These are phyloP conservation scores for Zaprionus taronus DNA, from an alignment of 1,140 invertebrate genomes.

Conservation along the genomic window DNA sequence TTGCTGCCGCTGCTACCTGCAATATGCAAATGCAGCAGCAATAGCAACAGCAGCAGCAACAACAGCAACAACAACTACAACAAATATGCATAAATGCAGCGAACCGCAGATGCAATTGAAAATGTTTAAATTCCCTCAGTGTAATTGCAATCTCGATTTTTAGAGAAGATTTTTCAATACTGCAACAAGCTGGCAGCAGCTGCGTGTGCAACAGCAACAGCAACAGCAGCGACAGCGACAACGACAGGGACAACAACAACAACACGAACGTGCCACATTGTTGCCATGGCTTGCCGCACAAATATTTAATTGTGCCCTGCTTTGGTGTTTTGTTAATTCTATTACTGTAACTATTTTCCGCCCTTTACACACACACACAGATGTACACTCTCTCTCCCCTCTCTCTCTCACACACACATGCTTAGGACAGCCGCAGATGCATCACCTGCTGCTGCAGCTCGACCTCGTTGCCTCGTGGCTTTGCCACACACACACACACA, in stretches of 20 bases:
- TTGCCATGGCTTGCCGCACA: slow-evolving; percentile 44
- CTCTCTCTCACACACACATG: background rate
- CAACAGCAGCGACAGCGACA: too few species aligned
- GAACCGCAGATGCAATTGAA: slow-evolving; percentile 47
- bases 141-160: slow-evolving; percentile 19
- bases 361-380: slow-evolving; percentile 37
- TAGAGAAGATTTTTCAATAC: slow-evolving; percentile 7
- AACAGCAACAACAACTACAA: background rate
- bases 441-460: slow-evolving; percentile 52
- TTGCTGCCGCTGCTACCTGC: background rate
- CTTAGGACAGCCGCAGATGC: slow-evolving; percentile 40
- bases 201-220: slow-evolving; percentile 5
- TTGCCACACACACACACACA: slow-evolving; percentile 24
- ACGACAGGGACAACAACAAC: background rate
- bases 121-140: slow-evolving; percentile 20
- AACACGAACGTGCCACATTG: slow-evolving; percentile 23
- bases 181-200: background rate
- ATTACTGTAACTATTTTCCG: slow-evolving; percentile 61
- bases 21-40: slow-evolving; percentile 6
- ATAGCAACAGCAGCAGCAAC: background rate
- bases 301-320: slow-evolving; percentile 67
- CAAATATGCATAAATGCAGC: slow-evolving; percentile 39
- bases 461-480: slow-evolving; percentile 32
- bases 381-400: background rate
- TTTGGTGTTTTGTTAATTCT: slow-evolving; percentile 70